Percentiles rank a stretch among this genome's conserved stretches.
Conservation (phyloP, 2,888 invertebrate species). For the Drosophila meridionalis region DNA sequence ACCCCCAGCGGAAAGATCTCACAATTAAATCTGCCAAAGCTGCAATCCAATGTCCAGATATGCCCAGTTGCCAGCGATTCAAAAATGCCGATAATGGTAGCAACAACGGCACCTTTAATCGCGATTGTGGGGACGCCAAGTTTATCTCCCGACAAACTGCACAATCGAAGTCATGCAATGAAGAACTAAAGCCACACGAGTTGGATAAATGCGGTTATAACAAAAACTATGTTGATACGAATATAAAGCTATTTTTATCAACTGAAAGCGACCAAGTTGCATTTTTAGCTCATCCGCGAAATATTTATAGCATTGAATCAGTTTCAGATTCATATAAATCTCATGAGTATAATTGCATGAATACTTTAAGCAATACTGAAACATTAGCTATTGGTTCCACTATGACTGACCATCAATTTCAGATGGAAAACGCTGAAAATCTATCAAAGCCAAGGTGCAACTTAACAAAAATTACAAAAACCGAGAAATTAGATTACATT, state of each 20-base stretch:
- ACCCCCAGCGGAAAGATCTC: slow-evolving; percentile 76
- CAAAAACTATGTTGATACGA: slow-evolving; percentile 81
- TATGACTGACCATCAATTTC: slow-evolving; percentile 69
- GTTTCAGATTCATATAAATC: slow-evolving; percentile 66
- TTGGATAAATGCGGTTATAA: slow-evolving; percentile 58
- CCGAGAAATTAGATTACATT: slow-evolving; percentile 74
- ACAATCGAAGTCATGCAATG: slow-evolving; percentile 83
- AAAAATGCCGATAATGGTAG: slow-evolving; percentile 78
- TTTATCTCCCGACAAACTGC: slow-evolving; percentile 74
- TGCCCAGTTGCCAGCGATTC: slow-evolving; percentile 76
- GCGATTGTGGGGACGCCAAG: slow-evolving; percentile 68
- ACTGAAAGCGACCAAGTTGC: slow-evolving; percentile 35
- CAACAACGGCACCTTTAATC: slow-evolving; percentile 70
- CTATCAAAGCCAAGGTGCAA: slow-evolving; percentile 16
- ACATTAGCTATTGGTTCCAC: slow-evolving; percentile 81
- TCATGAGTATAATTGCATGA: slow-evolving; percentile 81
- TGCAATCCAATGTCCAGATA: slow-evolving; percentile 81
- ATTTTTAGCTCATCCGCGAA: slow-evolving; percentile 66
- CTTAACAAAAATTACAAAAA: slow-evolving; percentile 19
- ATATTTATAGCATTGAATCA: slow-evolving; percentile 80
- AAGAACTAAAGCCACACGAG: slow-evolving; percentile 78
- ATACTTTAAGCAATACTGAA: slow-evolving; percentile 82
- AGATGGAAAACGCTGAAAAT: slow-evolving; percentile 56
- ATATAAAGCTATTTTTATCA: slow-evolving; percentile 25
- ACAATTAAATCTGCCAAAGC: slow-evolving; percentile 75